Evolutionary conservation across 2,797 vertebrate genomes (phyloP).

Genomic region (Discoglossus pictus): DNA sequence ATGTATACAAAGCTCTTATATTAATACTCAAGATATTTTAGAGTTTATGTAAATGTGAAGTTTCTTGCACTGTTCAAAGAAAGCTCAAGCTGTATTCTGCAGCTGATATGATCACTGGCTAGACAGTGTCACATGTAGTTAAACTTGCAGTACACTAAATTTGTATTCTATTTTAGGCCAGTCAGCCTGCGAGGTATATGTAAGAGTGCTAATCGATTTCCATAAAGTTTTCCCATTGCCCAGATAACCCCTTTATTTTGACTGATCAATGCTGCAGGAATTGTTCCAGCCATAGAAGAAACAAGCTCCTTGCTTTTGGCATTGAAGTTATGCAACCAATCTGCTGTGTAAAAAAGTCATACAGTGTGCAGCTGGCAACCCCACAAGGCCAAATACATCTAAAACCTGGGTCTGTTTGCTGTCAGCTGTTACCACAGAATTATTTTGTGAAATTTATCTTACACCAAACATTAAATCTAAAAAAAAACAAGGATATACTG

Average conservation of each 20-base stretch:
- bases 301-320: slow-evolving; percentile 39
- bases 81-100: no score
- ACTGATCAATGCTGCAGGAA: slow-evolving; percentile 40
- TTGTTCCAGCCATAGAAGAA: slow-evolving; percentile 27
- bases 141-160: slow-evolving; percentile 4
- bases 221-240: slow-evolving; percentile 34
- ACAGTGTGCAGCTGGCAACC: slow-evolving; percentile 30
- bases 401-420: slow-evolving; percentile 22
- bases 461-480: no score
- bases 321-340: slow-evolving; percentile 30
- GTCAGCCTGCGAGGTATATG: slow-evolving; percentile 31
- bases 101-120: no score
- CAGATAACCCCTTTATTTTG: slow-evolving; percentile 29
- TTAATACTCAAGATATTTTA: no score
- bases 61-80: no score
- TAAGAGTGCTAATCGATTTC: slow-evolving; percentile 45
- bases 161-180: slow-evolving; percentile 31
- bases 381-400: slow-evolving; percentile 34
- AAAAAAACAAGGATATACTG: no score
- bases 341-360: slow-evolving; percentile 23
- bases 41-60: no score
- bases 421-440: slow-evolving; percentile 23
- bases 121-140: slow-evolving; percentile 32
- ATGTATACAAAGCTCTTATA: no score
- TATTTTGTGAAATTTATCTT: no score